phyloP scores from a whole-genome alignment of 53 echinoderm and acorn worm genomes.

The Antedon mediterranea region DNA sequence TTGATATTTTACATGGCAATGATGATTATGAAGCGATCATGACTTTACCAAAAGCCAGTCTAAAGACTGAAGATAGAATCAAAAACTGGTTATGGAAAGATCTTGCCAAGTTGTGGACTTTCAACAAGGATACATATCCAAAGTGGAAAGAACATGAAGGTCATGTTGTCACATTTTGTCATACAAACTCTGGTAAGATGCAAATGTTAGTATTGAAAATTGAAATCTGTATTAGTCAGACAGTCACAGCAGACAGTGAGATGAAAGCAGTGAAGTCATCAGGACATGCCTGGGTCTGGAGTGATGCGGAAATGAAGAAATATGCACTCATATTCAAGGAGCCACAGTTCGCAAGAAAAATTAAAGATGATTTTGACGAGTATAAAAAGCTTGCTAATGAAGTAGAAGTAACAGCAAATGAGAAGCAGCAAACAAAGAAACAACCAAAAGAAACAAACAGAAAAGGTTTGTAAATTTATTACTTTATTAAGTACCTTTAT shows the following conservation, averaged over 20 bases:
- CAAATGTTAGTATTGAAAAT: conserved; percentile 45
- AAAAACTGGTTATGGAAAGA: conserved; percentile 62
- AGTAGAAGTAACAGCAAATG: not conserved
- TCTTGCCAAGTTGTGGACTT: conserved; percentile 54
- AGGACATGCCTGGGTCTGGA: conserved; percentile 46
- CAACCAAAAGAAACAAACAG: not conserved
- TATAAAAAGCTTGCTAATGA: conserved; percentile 24
- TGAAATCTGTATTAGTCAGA: conserved; percentile 71
- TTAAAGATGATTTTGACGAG: conserved; percentile 43
- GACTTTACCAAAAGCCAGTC: conserved; percentile 52
- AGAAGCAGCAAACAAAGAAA: conserved; percentile 4
- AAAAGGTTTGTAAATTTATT: not conserved
- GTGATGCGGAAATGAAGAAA: conserved; percentile 50
- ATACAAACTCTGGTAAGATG: conserved; percentile 36
- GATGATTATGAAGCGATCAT: conserved; percentile 76
- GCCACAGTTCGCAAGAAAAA: conserved; percentile 32
- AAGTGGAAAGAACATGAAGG: conserved; percentile 89
- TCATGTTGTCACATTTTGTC: conserved; percentile 57
- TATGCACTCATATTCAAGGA: conserved; percentile 82
- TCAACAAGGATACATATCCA: conserved; percentile 27
- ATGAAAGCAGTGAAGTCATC: conserved; percentile 28
- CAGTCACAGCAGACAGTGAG: conserved; percentile 34
- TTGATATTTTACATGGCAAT: no score
- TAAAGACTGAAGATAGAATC: conserved; percentile 68
- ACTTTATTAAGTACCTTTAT: not conserved